Conservation (phyloP, 2,113 vertebrate species). For the Tachycineta bicolor region DNA sequence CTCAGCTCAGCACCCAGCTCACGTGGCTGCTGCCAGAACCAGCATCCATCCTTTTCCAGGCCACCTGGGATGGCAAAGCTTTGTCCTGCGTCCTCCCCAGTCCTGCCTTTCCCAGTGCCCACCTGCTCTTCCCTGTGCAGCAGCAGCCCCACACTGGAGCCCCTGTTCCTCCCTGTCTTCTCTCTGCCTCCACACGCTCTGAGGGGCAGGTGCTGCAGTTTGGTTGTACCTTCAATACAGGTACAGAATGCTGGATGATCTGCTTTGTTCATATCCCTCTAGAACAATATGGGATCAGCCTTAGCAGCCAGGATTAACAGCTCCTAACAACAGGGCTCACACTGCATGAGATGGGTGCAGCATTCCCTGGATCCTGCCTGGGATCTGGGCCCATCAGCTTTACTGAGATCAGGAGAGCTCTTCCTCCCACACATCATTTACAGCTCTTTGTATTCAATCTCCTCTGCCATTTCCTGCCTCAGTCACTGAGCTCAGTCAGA, state of each 20-base stretch:
- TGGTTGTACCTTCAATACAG: neutral
- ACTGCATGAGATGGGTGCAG: neutral
- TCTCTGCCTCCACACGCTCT: neutral
- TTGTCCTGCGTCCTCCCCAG: neutral
- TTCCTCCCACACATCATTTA: neutral
- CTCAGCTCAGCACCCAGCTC: neutral
- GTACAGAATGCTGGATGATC: neutral
- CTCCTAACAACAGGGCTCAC: neutral
- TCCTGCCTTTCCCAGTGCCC: neutral
- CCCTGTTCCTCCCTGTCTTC: neutral
- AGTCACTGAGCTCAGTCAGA: neutral
- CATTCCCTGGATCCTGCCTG: neutral
- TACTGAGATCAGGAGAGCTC: neutral
- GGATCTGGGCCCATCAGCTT: neutral
- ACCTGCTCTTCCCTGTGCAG: neutral
- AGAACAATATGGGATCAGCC: neutral
- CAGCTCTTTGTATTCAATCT: neutral
- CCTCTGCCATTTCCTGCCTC: neutral
- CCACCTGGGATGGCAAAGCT: neutral
- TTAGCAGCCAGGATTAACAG: fast-evolving
- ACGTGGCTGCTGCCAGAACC: neutral
- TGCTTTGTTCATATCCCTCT: neutral
- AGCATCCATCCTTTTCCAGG: neutral
- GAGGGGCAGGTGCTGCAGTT: neutral
- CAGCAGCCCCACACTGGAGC: neutral